phyloP scores from a whole-genome alignment of 2,113 vertebrate genomes.

The Megaleporinus macrocephalus region DNA sequence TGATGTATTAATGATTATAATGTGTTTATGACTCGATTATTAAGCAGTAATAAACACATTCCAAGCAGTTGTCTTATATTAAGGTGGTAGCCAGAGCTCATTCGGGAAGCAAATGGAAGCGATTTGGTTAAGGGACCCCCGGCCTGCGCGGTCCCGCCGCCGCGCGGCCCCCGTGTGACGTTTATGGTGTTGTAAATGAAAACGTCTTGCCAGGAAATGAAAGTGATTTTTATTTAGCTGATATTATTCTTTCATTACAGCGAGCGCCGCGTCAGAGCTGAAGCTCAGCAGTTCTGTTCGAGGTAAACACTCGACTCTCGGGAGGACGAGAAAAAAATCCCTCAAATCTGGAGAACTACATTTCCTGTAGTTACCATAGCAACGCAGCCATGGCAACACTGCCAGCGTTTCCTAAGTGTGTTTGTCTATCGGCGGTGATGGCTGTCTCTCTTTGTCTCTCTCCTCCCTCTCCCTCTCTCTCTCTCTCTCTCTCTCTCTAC shows the following conservation, averaged over 20 bases:
- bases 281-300: constrained; percentile 41
- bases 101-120: neutral
- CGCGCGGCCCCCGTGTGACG: neutral
- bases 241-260: constrained; percentile 41
- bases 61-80: no score
- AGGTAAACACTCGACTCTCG: constrained; percentile 52
- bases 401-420: constrained; percentile 48
- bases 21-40: no score
- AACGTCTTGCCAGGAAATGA: constrained; percentile 31
- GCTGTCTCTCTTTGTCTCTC: constrained; percentile 50
- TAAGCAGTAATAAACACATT: no score
- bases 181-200: constrained; percentile 9
- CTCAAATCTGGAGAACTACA: constrained; percentile 52
- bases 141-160: neutral
- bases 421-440: constrained; percentile 52
- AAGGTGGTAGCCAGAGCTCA: no score
- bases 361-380: constrained; percentile 60
- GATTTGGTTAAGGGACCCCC: constrained; percentile 5
- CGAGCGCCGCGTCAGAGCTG: constrained; percentile 2
- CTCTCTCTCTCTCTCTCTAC: constrained; percentile 20
- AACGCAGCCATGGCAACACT: constrained; percentile 56
- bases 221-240: constrained; percentile 38
- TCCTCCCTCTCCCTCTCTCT: constrained; percentile 24
- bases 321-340: constrained; percentile 21
- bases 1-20: no score